Evolutionary conservation across 2,113 vertebrate genomes (phyloP).

Genomic region (Neogale vison): DNA sequence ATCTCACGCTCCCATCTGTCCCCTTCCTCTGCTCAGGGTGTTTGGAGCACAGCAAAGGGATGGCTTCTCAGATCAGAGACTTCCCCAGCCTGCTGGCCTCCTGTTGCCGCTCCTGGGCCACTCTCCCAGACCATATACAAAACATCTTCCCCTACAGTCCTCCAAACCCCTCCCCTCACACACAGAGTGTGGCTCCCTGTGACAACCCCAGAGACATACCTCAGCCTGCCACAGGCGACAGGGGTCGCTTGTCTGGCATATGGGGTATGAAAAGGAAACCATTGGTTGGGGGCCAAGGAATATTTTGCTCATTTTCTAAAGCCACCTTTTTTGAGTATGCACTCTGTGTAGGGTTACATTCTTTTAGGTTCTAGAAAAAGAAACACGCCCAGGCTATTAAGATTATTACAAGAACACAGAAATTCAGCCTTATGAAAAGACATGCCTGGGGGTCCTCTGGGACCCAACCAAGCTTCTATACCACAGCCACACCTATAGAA

Average conservation of each 20-base stretch:
- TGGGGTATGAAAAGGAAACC: background rate
- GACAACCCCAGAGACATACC: background rate
- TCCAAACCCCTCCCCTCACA: background rate
- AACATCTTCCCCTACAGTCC: background rate
- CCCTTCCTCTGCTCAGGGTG: background rate
- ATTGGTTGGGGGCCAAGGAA: background rate
- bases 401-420: background rate
- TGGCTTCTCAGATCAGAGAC: background rate
- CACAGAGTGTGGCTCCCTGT: too few species aligned
- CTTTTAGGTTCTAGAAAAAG: background rate
- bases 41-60: background rate
- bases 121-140: background rate
- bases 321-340: background rate
- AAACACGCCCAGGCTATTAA: background rate
- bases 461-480: background rate
- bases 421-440: background rate
- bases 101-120: background rate
- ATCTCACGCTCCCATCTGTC: background rate
- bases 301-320: background rate
- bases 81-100: background rate
- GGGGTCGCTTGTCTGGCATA: too few species aligned
- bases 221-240: background rate
- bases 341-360: background rate
- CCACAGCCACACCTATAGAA: rapidly evolving
- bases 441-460: background rate